phyloP scores from a whole-genome alignment of 2,113 vertebrate genomes.

The Anseranas semipalmata region DNA sequence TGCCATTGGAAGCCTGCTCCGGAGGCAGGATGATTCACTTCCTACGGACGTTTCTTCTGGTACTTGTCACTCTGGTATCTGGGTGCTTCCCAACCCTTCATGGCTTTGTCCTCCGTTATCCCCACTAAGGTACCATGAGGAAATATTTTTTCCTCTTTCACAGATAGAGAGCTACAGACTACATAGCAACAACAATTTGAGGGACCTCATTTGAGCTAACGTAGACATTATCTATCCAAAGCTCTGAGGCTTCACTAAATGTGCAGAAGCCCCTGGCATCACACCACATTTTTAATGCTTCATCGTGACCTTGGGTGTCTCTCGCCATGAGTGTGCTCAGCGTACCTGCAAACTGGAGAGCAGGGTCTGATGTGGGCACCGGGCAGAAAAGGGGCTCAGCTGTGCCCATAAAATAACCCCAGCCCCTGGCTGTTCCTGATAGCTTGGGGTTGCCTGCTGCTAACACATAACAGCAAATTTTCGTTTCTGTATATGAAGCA shows the following conservation, averaged over 20 bases:
- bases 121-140: not conserved
- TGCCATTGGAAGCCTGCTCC: not conserved
- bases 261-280: not conserved
- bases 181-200: not conserved
- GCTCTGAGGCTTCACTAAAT: not conserved
- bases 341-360: not conserved
- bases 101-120: not conserved
- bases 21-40: not conserved
- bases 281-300: not conserved
- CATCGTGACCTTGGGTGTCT: not conserved
- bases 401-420: no score
- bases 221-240: not conserved
- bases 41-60: not conserved
- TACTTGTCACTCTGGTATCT: not conserved
- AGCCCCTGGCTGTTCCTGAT: not conserved
- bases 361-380: not conserved
- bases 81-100: not conserved
- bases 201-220: not conserved
- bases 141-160: not conserved
- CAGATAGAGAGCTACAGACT: not conserved
- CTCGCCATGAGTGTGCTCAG: rapidly evolving
- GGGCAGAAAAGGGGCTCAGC: not conserved
- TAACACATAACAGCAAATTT: rapidly evolving
- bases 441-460: not conserved
- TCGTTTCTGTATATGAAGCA: not conserved